A percentile compares a stretch with the other conserved stretches of the same genome.
Conservation (phyloP, 2,113 vertebrate species). For the Pan troglodytes region NHGRI_mPanTro3-v2.1_pri NC_072401.2:143847001-143847500, state of each 20-base stretch:
- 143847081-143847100: not conserved
- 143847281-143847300: not conserved
- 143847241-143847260: not conserved
- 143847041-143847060: not conserved
- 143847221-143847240: not conserved
- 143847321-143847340: not conserved
- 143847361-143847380: accelerated
- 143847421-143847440: not conserved
- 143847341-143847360: not conserved
- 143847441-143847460: not conserved
- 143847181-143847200: not conserved
- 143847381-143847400: too few relatives aligned
- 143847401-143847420: too few relatives aligned
- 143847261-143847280: not conserved
- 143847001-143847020: not conserved
- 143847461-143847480: not conserved
- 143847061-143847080: not conserved
- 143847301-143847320: not conserved
- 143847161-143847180: not conserved
- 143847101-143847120: not conserved
- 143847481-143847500: not conserved
- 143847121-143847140: not conserved
- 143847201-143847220: not conserved
- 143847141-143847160: not conserved
- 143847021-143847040: not conserved